phyloP scores from a whole-genome alignment of 2,888 invertebrate genomes.

The Xestia rhomboidea region DNA sequence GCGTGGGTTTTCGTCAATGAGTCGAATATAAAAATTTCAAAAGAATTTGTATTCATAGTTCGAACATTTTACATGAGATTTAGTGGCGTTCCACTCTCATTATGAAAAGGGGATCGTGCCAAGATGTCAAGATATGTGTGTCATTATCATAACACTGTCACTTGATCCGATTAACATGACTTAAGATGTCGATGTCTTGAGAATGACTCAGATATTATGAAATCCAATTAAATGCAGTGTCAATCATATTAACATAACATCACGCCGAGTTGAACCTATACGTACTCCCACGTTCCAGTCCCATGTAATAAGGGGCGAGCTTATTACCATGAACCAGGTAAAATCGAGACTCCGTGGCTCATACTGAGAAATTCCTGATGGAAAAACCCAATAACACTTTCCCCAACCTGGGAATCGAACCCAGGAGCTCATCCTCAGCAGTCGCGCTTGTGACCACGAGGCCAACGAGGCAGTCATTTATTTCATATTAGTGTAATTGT shows the following conservation, averaged over 20 bases:
- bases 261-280: too few relatives aligned
- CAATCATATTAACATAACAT: neutral
- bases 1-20: conserved; percentile 32
- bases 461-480: too few relatives aligned
- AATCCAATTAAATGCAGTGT: conserved; percentile 13
- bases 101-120: conserved; percentile 47
- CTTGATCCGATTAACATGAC: conserved; percentile 33
- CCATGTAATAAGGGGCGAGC: too few relatives aligned
- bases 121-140: conserved; percentile 53
- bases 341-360: too few relatives aligned
- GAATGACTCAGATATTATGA: conserved; percentile 21
- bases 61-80: conserved; percentile 44
- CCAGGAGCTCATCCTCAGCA: too few relatives aligned
- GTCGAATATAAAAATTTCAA: conserved; percentile 33
- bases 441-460: too few relatives aligned
- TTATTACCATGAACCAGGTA: too few relatives aligned
- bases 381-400: too few relatives aligned
- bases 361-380: too few relatives aligned
- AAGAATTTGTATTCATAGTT: conserved; percentile 54
- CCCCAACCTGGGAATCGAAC: too few relatives aligned
- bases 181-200: conserved; percentile 24
- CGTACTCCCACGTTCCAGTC: too few relatives aligned
- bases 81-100: conserved; percentile 8
- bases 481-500: neutral
- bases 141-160: conserved; percentile 47